phyloP scores from a whole-genome alignment of 1,140 invertebrate species.

The Drosophila sturtevanti region DNA sequence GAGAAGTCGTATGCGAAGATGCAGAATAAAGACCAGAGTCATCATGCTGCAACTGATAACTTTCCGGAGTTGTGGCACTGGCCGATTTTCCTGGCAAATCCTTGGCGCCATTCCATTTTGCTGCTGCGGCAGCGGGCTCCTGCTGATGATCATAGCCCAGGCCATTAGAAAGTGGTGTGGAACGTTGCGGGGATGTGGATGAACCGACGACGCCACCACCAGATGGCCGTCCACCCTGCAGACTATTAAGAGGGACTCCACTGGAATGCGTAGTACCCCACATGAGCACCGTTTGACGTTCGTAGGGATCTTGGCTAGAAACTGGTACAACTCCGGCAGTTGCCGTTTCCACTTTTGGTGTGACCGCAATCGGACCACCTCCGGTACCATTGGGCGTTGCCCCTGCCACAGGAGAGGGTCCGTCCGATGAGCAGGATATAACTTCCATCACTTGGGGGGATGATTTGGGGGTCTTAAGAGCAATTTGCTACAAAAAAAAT shows the following conservation, averaged over 20 bases:
- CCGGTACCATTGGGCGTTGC: conserved; percentile 53
- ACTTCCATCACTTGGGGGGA: conserved; percentile 82
- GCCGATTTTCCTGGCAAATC: conserved; percentile 60
- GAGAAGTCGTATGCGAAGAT: conserved; percentile 78
- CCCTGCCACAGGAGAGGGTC: conserved; percentile 65
- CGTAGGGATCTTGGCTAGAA: conserved; percentile 82
- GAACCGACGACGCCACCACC: conserved; percentile 40
- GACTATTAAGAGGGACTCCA: conserved; percentile 64
- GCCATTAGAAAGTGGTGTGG: conserved; percentile 69
- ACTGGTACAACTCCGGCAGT: conserved; percentile 18
- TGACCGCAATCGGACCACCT: conserved; percentile 69
- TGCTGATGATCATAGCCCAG: conserved; percentile 64
- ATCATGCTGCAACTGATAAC: conserved; percentile 75
- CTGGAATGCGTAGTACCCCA: conserved; percentile 86
- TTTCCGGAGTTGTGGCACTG: conserved; percentile 67
- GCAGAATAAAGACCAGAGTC: conserved; percentile 79
- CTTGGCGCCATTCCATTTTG: conserved; percentile 77
- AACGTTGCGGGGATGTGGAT: conserved; percentile 59
- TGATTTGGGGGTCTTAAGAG: conserved; percentile 81
- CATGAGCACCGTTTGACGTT: conserved; percentile 93
- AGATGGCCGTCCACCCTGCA: conserved; percentile 58
- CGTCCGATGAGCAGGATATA: conserved; percentile 80
- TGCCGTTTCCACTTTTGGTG: conserved; percentile 81
- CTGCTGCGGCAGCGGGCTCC: conserved; percentile 49
- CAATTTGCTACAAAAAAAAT: conserved; percentile 57